Percentiles rank a stretch among this genome's conserved stretches.
Conservation (phyloP, 2,797 vertebrate genomes). For the Syngnathus acus region DNA sequence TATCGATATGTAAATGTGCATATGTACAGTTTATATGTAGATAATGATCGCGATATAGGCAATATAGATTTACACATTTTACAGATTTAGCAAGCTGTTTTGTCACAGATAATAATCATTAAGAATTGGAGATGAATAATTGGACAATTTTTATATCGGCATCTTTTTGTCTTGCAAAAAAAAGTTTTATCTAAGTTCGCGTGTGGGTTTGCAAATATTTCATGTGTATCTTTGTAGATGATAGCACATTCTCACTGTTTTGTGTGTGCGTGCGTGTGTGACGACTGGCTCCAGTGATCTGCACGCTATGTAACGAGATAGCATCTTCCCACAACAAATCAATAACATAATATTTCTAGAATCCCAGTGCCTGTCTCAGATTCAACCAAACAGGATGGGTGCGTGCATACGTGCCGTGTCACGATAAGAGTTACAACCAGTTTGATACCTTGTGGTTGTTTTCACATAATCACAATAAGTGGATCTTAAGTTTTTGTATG, state of each 20-base stretch:
- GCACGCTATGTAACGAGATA: conserved; percentile 60
- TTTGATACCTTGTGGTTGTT: conserved; percentile 18
- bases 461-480: too few species aligned
- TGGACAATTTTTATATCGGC: conserved; percentile 15
- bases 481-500: not conserved
- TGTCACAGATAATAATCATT: conserved; percentile 10
- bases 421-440: conserved; percentile 38
- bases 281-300: conserved; percentile 60
- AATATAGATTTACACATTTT: too few species aligned
- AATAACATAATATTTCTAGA: conserved; percentile 63
- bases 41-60: too few species aligned
- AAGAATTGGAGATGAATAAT: conserved; percentile 29
- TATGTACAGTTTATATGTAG: too few species aligned
- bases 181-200: not conserved
- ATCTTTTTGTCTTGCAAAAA: not conserved
- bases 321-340: conserved; percentile 65
- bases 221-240: not conserved
- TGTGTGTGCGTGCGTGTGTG: conserved; percentile 12
- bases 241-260: conserved; percentile 20
- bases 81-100: conserved; percentile 16
- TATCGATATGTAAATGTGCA: too few species aligned
- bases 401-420: conserved; percentile 7
- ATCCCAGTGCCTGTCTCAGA: conserved; percentile 42
- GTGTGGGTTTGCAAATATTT: not conserved
- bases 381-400: conserved; percentile 26